Evolutionary conservation across 2,888 invertebrate species (phyloP), one percentile per base, ranked within the genome.

Genomic region (Caenorhabditis becei): DNA sequence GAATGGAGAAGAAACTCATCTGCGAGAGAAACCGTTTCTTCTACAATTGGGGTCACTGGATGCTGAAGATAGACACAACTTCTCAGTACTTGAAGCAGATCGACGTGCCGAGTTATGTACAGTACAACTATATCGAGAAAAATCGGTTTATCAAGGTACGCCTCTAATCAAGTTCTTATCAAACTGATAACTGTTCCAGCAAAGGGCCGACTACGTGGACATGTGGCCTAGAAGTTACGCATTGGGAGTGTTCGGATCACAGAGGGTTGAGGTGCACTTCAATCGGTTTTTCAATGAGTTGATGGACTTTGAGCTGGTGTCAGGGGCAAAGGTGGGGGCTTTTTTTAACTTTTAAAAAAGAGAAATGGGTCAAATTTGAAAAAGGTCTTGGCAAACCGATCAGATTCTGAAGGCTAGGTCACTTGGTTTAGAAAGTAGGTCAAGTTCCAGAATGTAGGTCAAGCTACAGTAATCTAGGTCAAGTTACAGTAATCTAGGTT

Each of bases 1-100:
- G 99, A 10, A 99, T 98, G 97, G 99, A 99, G 92, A 99, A 99
- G 92, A 95, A 95, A 88, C 93, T 98, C 92, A 93, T 94, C 77
- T 94, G 98, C 74, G 94, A 94, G 88, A 56, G 90, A 20, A 91
- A 91, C 77, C 81, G 91, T 26, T 91, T 90, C 72, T 80, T 83
- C 65, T 78, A 56, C 20, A 91, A 91, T 65, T 88, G 88, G 88
- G 89, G 89, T 14, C 83, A 87, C 24, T 91, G 90, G 90, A 86
- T 91, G 86, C 59, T 91, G 18, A 82, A 82, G 23, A 81, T 89
- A 53, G 84, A 89, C 32, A 87, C 87, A 1, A 72, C 74, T 2
- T 88, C 88, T 7, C 91, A 91, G 11, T 83, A 82, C 8, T 61
- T 91, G 20, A 62, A 74, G n/a, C 58, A 59, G 16, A 51, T 80